Evolutionary conservation across 2,113 vertebrate genomes (phyloP), one percentile per base, ranked within the genome.

Genomic region (zebrafish (Danio rerio)): DNA sequence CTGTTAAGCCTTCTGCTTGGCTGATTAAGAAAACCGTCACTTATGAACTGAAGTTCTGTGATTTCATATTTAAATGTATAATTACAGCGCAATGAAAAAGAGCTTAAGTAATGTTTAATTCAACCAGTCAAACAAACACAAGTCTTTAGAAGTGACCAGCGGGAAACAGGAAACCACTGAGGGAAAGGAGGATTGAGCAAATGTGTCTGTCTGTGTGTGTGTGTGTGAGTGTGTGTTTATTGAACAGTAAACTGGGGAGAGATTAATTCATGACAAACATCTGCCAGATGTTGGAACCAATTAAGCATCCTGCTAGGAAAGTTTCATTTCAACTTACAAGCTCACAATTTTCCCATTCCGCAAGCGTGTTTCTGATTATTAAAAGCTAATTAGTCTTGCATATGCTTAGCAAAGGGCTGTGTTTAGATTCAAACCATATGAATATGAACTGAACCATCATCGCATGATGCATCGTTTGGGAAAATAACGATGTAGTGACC

Each of bases 261-360:
- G 53, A 65, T 77, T 80, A 65, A 76, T 84, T 80, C 10, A 76
- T 76, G 81, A 84, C 78, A 86, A 77, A 76, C 85, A 83, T 86
- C 81, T 86, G 85, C 55, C 45, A 78, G 66, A 79, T 21, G 43
- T 43, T 56, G 78, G 20, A 80, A 85, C 65, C 81, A 86, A 86
- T 84, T 85, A 83, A 80, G 63, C 56, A 61, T 42, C 16, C 49
- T 52, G 45, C 68, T 63, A n/a, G 18, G 13, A 72, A 80, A 52
- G 31, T 81, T 86, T 83, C 58, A 59, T 42, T 79, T 56, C 74
- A 85, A 83, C 40, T 72, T 50, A 78, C 85, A 85, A 86, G 70
- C 56, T 71, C 12, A 49, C 56, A 72, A 16, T 77, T 63, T 74
- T 78, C 49, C 43, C 21, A 61, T 43, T 58, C n/a, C 20, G 20